A percentile compares a stretch with the other conserved stretches of the same genome.
phyloP scores from a whole-genome alignment of 2,797 vertebrate genomes.

The Spinibarbus caldwelli region DNA sequence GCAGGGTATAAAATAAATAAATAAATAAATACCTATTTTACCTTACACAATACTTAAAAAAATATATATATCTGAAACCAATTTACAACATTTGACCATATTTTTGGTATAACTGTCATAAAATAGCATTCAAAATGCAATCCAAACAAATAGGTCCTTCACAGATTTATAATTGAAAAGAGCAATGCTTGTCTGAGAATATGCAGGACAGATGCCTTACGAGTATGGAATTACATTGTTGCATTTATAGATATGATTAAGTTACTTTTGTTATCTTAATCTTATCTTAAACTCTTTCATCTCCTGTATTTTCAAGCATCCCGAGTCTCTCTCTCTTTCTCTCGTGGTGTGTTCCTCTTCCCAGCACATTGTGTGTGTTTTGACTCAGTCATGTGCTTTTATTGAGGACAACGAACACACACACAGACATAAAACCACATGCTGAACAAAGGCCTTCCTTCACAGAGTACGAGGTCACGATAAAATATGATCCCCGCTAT shows the following conservation, averaged over 20 bases:
- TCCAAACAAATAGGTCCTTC: neutral
- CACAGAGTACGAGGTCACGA: conserved; percentile 34
- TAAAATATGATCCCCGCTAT: conserved; percentile 49
- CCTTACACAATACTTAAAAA: neutral
- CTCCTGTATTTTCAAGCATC: neutral
- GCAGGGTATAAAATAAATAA: neutral
- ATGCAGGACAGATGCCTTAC: neutral
- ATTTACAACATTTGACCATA: neutral
- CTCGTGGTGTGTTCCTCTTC: conserved; percentile 3
- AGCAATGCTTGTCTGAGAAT: neutral
- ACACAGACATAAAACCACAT: conserved; percentile 28
- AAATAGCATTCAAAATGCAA: neutral
- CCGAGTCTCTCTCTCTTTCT: neutral
- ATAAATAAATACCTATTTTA: neutral
- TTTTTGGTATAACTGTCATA: neutral
- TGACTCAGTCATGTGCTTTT: conserved; percentile 45
- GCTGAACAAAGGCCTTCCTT: conserved; percentile 49
- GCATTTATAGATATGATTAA: neutral
- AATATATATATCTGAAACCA: neutral
- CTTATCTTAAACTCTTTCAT: conserved; percentile 21
- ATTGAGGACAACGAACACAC: conserved; percentile 41
- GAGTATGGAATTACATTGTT: neutral
- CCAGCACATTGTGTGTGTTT: conserved; percentile 38
- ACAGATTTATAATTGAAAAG: conserved; percentile 4
- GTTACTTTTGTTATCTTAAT: conserved; percentile 26